phyloP scores from a whole-genome alignment of 1,140 invertebrate species.

The Drosophila nebulosa region DNA sequence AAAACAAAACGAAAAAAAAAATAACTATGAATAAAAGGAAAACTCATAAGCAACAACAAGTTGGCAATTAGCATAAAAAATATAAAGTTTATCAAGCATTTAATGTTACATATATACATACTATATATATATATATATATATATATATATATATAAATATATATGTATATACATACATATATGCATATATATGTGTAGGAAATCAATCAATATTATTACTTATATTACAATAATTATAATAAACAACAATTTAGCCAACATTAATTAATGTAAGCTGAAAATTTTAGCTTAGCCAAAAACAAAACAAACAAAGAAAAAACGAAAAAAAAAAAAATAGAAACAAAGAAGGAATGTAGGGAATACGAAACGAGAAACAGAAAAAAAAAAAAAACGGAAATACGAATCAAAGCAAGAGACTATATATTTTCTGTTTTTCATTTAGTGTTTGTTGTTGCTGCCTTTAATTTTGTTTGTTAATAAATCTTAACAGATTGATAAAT shows the following conservation, averaged over 20 bases:
- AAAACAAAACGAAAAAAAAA: conserved; percentile 21
- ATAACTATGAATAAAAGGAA: conserved; percentile 11
- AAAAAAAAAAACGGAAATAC: neutral
- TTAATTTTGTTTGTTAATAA: conserved; percentile 49
- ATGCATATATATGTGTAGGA: conserved; percentile 18
- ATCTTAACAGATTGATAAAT: conserved; percentile 27
- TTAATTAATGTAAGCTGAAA: conserved; percentile 48
- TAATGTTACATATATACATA: conserved; percentile 13
- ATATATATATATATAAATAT: conserved; percentile 16
- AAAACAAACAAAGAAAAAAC: conserved; percentile 21
- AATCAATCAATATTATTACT: conserved; percentile 35
- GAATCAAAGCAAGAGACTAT: neutral
- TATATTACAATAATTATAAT: conserved; percentile 13
- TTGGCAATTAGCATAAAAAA: neutral
- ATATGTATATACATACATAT: neutral
- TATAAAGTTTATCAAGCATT: conserved; percentile 15
- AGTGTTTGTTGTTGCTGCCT: conserved; percentile 44
- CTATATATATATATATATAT: conserved; percentile 12
- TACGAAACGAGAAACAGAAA: neutral
- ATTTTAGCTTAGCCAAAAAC: conserved; percentile 29
- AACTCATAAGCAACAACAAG: conserved; percentile 11
- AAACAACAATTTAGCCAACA: conserved; percentile 44
- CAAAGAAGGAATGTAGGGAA: neutral
- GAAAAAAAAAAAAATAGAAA: neutral
- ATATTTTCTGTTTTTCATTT: neutral